These are phyloP conservation scores for Ammodytes marinus DNA, from an alignment of 2,113 vertebrate species.

Conservation along the genomic window DNA sequence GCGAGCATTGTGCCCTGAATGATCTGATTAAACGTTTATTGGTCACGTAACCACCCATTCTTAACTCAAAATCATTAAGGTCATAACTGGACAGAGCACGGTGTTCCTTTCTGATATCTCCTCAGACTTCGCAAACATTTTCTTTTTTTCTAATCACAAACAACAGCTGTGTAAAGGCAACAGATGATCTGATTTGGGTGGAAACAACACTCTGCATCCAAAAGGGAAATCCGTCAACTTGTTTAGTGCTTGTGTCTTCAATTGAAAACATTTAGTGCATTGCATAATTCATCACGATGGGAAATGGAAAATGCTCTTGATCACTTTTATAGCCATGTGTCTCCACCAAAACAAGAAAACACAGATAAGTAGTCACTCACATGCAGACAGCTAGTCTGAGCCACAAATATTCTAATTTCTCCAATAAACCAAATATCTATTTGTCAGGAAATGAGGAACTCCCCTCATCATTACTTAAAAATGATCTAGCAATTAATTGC, in stretches of 20 bases:
- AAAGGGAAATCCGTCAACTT: conserved; percentile 28
- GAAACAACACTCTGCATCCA: conserved; percentile 23
- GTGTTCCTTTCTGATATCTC: conserved; percentile 3
- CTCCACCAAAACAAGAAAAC: conserved; percentile 31
- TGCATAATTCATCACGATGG: conserved; percentile 30
- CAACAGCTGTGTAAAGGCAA: conserved; percentile 1
- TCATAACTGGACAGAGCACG: conserved; percentile 8
- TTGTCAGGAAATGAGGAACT: neutral
- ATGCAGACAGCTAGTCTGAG: neutral
- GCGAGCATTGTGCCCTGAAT: neutral
- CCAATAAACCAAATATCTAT: neutral
- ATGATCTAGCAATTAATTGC: neutral
- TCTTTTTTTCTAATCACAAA: neutral
- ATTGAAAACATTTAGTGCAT: conserved; percentile 48
- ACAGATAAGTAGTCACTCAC: conserved; percentile 23
- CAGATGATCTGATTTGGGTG: conserved; percentile 19
- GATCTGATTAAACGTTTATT: conserved; percentile 38
- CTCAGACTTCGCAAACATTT: neutral
- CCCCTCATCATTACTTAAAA: neutral
- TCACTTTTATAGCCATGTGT: conserved; percentile 41
- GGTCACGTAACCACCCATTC: neutral
- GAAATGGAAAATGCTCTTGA: conserved; percentile 44
- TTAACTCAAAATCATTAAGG: conserved; percentile 24
- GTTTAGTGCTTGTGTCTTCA: conserved; percentile 25
- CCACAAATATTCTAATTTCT: neutral